Evolutionary conservation across 2,888 invertebrate genomes (phyloP), one percentile per base, ranked within the genome.

Genomic region (Eupithecia centaureata): DNA sequence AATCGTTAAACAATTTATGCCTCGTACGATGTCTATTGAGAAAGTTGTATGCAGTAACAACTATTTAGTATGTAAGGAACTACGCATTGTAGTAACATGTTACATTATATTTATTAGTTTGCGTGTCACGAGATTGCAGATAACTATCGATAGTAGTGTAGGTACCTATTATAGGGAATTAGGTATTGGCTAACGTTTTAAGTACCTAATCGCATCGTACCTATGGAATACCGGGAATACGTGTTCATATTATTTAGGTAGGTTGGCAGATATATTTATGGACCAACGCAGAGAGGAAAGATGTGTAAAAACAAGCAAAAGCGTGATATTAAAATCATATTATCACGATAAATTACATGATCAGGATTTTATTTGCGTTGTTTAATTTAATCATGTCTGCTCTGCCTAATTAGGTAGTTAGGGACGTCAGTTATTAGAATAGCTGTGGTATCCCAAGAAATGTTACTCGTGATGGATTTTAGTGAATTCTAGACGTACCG

Each of bases 1-100:
- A 65, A 69, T 69, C 68, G 32, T 63, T 63, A 62, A n/a, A 69
- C 30, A 63, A 65, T 65, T n/a, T 65, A 69, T 65, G 65, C 56
- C 32, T 54, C 54, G 60, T 63, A 59, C 30, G 22, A 32, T 47
- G 42, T 54, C 42, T 65, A 65, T 65, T 63, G 65, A 59, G 65
- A 69, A 69, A 69, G 69, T 65, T 38, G 52, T 57, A 47, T 8
- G 30, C 35, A 51, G 62, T 61, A 52, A 27, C 38, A 32, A 30
- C 65, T 65, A 57, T 52, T 70, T 68, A 65, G 63, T 68, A 71
- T 68, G 71, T 61, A 52, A 58, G 38, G 42, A 52, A 32, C 25
- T 47, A 59, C 57, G 38, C 61, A 61, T 65, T 65, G 65, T 68
- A 61, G 58, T 38, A 68, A 68, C 60, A 42, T 13, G 60, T 70